Percentiles rank a stretch among this genome's conserved stretches.
Conservation (phyloP, 2,888 invertebrate genomes). For the Elegia similella region DNA sequence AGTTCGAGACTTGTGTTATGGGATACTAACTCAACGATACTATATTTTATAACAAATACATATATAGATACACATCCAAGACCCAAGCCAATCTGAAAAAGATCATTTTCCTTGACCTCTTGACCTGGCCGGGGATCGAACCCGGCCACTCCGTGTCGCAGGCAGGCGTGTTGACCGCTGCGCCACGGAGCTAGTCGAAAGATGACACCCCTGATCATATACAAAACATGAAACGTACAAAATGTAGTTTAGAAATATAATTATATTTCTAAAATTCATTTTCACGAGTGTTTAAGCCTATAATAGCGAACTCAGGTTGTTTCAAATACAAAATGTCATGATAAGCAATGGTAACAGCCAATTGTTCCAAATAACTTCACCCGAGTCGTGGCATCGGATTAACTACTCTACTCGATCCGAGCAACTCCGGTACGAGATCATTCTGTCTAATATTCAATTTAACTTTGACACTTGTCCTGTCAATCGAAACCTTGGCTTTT, state of each 20-base stretch:
- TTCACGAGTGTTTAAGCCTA: constrained; percentile 19
- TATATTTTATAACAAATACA: too few species aligned
- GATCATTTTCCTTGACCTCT: too few species aligned
- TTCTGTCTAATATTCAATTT: constrained; percentile 80
- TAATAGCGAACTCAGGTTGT: constrained; percentile 5
- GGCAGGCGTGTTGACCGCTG: too few species aligned
- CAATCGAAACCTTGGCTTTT: constrained; percentile 70
- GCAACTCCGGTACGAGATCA: constrained; percentile 71
- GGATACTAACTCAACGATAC: too few species aligned
- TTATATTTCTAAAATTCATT: neutral
- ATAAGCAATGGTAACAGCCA: constrained; percentile 59
- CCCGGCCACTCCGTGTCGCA: too few species aligned
- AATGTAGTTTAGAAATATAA: neutral
- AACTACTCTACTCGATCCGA: constrained; percentile 70
- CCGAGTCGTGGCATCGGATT: constrained; percentile 77
- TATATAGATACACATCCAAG: too few species aligned
- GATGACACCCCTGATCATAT: too few species aligned
- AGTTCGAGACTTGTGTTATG: too few species aligned
- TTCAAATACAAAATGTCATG: constrained; percentile 37
- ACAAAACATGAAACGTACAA: too few species aligned
- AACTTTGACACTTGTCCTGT: constrained; percentile 79
- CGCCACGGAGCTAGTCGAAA: too few species aligned
- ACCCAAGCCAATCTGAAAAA: too few species aligned
- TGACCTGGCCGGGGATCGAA: too few species aligned
- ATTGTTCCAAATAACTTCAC: constrained; percentile 69